Base-by-base conservation (phyloP, 2,888 invertebrate genomes). In the Apamea crenata region DNA sequence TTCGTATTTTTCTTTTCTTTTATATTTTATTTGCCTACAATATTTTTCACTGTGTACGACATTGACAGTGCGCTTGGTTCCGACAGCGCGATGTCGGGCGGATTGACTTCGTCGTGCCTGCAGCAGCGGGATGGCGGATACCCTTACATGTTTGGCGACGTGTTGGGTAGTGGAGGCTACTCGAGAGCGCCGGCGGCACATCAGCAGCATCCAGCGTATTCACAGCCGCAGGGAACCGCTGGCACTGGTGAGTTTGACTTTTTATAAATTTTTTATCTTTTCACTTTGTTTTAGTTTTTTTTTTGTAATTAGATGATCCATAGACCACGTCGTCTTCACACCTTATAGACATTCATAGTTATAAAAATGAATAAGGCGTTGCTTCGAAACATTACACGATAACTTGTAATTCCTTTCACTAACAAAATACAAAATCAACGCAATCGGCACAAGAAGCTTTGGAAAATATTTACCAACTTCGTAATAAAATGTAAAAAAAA, bases 111-210 rank as follows among this genome's bases (percentile, higher is more conserved):
- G 91, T 99, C 98, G 95, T 99, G 98, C 95, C 98, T 98, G 90
- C 99, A 98, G 95, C 99, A 98, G 95, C 97, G 98, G 80, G 98
- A 98, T 93, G 96, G 97, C 88, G 98, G 98, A 77, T 99, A 99
- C 95, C 99, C 99, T 61, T 99, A 99, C 97, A 99, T 99, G 98
- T 99, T 99, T 96, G 98, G 98, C 91, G 99, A 99, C 96, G 99
- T 99, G 83, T 97, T 99, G 80, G 98, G 98, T 88, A 96, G 98
- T 80, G 98, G 98, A 90, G 98, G 98, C 81, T 97, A 97, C 86
- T 98, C 98, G 67, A 97, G 98, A 87, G 98, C 98, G 50, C 97
- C 97, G 5, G 98, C 98, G 65, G 98, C 98, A 36, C 98, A 98
- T 91, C 98, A 98, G 88, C 98, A 98, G 92, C 98, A 98, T 89